Evolutionary conservation across 2,113 vertebrate species (phyloP).

Genomic region (Talpa occidentalis): DNA sequence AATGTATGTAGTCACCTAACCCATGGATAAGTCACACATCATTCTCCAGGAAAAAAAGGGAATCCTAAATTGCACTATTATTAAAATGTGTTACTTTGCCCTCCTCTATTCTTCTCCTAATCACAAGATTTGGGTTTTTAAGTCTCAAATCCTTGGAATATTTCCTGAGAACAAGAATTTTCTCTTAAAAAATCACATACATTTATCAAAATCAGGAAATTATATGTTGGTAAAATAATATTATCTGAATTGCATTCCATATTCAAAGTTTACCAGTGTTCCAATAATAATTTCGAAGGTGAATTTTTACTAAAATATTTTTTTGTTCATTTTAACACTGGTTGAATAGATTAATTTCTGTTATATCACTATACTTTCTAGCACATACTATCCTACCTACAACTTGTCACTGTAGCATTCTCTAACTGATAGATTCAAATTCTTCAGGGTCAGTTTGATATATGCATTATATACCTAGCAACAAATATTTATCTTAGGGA

Average conservation of each 20-base stretch:
- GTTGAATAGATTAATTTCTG: background rate
- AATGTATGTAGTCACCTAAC: background rate
- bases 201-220: background rate
- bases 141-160: background rate
- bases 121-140: background rate
- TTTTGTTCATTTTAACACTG: background rate
- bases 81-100: background rate
- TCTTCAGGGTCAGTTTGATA: background rate
- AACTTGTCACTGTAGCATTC: background rate
- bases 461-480: background rate
- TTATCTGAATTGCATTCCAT: background rate
- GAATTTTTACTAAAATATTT: no score
- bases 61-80: background rate
- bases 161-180: background rate
- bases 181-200: background rate
- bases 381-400: background rate
- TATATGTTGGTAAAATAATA: background rate
- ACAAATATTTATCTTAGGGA: background rate
- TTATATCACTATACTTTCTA: background rate
- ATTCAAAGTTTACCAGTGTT: background rate
- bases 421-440: background rate
- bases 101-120: background rate
- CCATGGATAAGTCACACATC: background rate
- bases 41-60: background rate
- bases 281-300: background rate